Evolutionary conservation across 2,888 invertebrate genomes (phyloP), one percentile per base, ranked within the genome.

Genomic region (Amaurobius ferox): DNA sequence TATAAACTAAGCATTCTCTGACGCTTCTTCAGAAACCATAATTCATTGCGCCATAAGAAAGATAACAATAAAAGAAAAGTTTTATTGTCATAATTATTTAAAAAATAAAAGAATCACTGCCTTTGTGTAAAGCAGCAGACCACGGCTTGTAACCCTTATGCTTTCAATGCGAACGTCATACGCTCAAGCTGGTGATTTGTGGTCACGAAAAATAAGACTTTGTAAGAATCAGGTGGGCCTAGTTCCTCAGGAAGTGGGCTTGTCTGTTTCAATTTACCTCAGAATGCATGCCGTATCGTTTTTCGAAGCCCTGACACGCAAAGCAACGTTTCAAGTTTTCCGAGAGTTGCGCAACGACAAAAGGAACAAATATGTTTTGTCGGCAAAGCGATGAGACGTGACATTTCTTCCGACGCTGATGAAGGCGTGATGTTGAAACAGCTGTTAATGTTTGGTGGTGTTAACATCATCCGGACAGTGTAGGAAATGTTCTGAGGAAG

Each of bases 201-300:
- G 68, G 74, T 81, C 74, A 81, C 80, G 80, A 74, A 81, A 74
- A 77, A 64, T 68, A 35, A 64, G 64, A 76, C 70, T 62, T 55
- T 23, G 11, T 23, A 55, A 29, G 39, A 73, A 29, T 55, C 73
- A 80, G 73, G 80, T 61, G 80, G 62, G 80, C 55, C 73, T 35
- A 80, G 80, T 80, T 80, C 80, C 80, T 80, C 67, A 80, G 80
- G 80, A 80, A 80, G 73, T 74, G 35, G 67, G 73, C 67, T 67
- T 80, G 80, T 80, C 80, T 48, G 61, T 80, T 74, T 66, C 74
- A 73, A 80, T 80, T 80, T 73, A 28, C 66, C 29, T 23, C 19
- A 26, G 44, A 61, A 35, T 29, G 29, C n/a, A n/a, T 55, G 32
- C 48, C 72, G 44, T 71, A 79, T 72, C 71, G 64, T 70, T 70